phyloP scores from a whole-genome alignment of 2,113 vertebrate genomes.

The Montifringilla adamsi region DNA sequence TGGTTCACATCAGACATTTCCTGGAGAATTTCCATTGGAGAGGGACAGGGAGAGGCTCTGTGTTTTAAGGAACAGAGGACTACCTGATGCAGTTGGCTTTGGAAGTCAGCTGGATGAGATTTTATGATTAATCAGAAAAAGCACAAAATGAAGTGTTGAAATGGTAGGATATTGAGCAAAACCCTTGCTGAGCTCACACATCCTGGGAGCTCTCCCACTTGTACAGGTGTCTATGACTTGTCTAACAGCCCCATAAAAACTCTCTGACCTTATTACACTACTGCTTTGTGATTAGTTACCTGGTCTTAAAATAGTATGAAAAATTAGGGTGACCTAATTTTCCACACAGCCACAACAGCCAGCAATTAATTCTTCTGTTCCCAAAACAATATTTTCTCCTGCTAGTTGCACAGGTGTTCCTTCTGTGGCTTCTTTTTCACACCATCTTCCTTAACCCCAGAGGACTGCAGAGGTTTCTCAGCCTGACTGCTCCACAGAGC shows the following conservation, averaged over 20 bases:
- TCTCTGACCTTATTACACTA: neutral
- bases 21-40: neutral
- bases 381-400: neutral
- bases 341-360: neutral
- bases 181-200: neutral
- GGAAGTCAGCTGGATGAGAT: neutral
- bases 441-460: neutral
- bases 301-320: slow-evolving; percentile 6
- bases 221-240: neutral
- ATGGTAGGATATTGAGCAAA: neutral
- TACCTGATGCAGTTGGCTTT: neutral
- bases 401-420: neutral
- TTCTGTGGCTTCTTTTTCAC: neutral
- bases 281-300: neutral
- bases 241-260: neutral
- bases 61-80: neutral
- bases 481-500: neutral
- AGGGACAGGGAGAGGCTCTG: neutral
- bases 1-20: neutral
- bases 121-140: neutral
- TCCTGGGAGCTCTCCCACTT: neutral
- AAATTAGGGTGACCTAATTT: slow-evolving; percentile 23
- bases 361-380: slow-evolving; percentile 3
- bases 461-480: neutral
- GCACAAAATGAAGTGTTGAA: neutral